phyloP scores from a whole-genome alignment of 2,113 vertebrate species.

The Epinephelus cyanopodus region DNA sequence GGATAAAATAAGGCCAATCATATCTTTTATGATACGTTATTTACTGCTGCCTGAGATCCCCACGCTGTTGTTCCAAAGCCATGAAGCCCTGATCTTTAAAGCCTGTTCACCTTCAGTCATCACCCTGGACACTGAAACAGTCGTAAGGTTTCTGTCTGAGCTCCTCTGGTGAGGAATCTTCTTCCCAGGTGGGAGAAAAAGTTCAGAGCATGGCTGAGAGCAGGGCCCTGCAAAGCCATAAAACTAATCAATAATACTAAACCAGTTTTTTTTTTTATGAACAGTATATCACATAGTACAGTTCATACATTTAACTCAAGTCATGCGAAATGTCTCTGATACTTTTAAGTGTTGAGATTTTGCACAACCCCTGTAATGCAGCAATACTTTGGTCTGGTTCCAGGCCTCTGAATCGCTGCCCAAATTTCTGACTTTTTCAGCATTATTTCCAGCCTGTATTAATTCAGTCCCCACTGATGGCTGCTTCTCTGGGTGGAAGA shows the following conservation, averaged over 20 bases:
- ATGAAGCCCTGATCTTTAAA: neutral
- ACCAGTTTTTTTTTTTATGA: neutral
- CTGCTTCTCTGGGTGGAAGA: neutral
- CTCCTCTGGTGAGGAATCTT: neutral
- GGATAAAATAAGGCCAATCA: neutral
- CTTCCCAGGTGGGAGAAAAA: neutral
- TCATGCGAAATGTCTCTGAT: neutral
- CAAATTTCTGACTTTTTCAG: neutral
- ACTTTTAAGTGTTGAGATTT: neutral
- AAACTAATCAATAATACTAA: neutral
- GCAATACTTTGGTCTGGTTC: neutral
- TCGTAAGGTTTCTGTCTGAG: neutral
- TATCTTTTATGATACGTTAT: neutral
- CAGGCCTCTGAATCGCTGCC: slow-evolving; percentile 12
- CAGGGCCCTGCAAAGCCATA: neutral
- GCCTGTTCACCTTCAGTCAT: slow-evolving; percentile 13
- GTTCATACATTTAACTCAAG: neutral
- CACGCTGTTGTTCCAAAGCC: slow-evolving; percentile 1
- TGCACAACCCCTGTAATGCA: neutral
- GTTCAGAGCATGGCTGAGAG: neutral
- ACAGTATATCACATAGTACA: neutral
- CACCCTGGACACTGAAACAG: slow-evolving; percentile 5
- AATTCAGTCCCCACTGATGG: neutral
- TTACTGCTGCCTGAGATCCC: neutral
- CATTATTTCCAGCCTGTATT: neutral